Evolutionary conservation across 2,797 vertebrate species (phyloP), one percentile per base, ranked within the genome.

Genomic region (Moxostoma hubbsi): DNA sequence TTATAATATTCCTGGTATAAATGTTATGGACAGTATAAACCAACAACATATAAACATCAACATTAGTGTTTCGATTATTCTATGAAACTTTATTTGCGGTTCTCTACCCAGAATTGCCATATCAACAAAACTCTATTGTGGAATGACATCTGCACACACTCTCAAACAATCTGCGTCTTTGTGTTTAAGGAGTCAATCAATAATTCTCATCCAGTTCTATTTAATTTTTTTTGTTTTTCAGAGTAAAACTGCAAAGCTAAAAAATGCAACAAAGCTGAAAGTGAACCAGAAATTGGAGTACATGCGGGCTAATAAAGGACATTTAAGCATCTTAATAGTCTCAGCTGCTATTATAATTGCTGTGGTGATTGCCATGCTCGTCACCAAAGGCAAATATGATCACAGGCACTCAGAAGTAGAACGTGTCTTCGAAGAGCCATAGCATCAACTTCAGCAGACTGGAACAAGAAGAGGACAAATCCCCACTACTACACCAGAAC

Each of bases 271-370:
- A 5, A 76, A 90, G 73, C 81, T 93, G 82, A 92, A 89, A 85
- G 79, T 86, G n/a, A 80, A 89, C 83, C 86, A 90, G 57, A 49
- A 61, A 45, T 86, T 82, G 82, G 86, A 88, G 18, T 90, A 90
- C 82, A 86, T 90, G 72, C 92, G 81, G 90, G 87, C 88, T 87
- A 93, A 91, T 85, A 1, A 89, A 9, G 16, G 90, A 16, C 47
- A 90, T 0, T 77, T 87, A 1, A 82, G 2, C 2, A 0, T 90
- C 0, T 84, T 81, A 5, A 81, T 85, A 8, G 59, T 72, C 4
- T 84, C 61, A 7, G 83, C 36, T 0, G 50, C 77, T 71, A 4
- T 86, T 47, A 0, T 93, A 75, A 6, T 94, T 45, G 0, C 93
- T 2, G 59, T 85, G 45, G 49, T 81, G 6, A 36, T 54, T 15